phyloP scores from a whole-genome alignment of 2,113 vertebrate species.

The Colistium nudipinnis region DNA sequence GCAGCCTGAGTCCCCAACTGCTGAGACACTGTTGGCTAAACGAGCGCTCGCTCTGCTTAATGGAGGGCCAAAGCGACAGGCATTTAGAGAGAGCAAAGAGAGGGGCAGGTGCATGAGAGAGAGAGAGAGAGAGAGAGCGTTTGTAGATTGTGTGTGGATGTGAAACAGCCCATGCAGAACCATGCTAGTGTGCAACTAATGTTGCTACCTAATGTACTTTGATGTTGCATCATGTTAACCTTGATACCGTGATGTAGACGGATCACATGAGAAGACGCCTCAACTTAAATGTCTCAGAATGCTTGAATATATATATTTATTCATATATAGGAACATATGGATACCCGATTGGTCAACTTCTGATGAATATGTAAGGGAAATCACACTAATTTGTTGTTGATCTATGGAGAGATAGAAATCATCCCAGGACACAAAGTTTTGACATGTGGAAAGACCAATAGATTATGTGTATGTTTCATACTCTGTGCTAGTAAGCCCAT shows the following conservation, averaged over 20 bases:
- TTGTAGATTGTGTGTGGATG: conserved; percentile 10
- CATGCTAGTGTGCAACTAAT: conserved; percentile 19
- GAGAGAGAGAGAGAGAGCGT: conserved; percentile 6
- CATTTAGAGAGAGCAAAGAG: conserved; percentile 47
- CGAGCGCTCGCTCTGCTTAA: conserved; percentile 57
- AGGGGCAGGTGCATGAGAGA: background rate
- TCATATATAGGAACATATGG: conserved; percentile 9
- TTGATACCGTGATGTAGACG: conserved; percentile 6
- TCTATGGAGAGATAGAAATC: background rate
- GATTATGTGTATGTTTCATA: no score
- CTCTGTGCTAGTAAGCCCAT: background rate
- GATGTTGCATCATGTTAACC: conserved; percentile 12
- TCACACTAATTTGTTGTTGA: background rate
- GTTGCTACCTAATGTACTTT: conserved; percentile 11
- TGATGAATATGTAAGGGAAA: background rate
- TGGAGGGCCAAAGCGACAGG: conserved; percentile 65
- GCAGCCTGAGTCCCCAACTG: conserved; percentile 60
- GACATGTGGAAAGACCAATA: background rate
- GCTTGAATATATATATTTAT: no score
- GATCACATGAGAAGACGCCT: conserved; percentile 9
- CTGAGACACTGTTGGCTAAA: conserved; percentile 67
- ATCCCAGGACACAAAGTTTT: background rate
- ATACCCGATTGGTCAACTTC: background rate
- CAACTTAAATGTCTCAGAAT: background rate
- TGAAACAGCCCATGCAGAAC: conserved; percentile 31